Percentiles rank a stretch among this genome's conserved stretches.
These are phyloP conservation scores for Sesamia nonagrioides DNA, from an alignment of 1,140 invertebrate species.

Conservation along the genomic window DNA sequence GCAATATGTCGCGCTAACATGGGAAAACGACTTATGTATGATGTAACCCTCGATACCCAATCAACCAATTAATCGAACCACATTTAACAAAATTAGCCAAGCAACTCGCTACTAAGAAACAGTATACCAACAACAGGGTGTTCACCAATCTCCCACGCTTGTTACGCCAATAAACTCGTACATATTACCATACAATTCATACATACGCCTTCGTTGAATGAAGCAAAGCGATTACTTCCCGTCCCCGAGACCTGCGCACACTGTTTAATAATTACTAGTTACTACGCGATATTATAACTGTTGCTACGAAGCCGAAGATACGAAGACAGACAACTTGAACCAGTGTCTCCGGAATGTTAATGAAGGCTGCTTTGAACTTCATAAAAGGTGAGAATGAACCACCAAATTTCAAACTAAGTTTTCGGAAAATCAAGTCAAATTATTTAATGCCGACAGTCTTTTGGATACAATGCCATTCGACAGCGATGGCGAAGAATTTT, in stretches of 20 bases:
- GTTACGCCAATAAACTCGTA: conserved; percentile 69
- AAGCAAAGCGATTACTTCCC: conserved; percentile 74
- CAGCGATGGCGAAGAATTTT: too few relatives aligned
- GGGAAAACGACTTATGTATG: neutral
- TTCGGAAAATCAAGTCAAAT: too few relatives aligned
- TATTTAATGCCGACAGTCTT: too few relatives aligned
- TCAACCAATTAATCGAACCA: neutral
- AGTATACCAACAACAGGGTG: conserved; percentile 50
- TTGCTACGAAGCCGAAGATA: neutral
- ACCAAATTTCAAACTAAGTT: neutral
- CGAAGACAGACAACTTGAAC: conserved; percentile 1
- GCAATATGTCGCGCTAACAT: neutral
- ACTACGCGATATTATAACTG: conserved; percentile 28
- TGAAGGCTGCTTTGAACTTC: conserved; percentile 3
- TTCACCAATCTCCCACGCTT: conserved; percentile 67
- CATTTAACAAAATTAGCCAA: conserved; percentile 35
- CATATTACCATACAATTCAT: conserved; percentile 80
- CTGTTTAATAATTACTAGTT: conserved; percentile 51
- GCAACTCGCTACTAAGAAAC: conserved; percentile 18
- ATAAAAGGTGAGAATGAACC: neutral
- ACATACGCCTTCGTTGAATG: conserved; percentile 64
- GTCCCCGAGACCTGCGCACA: conserved; percentile 43
- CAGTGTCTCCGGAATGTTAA: conserved; percentile 31
- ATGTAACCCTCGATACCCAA: neutral
- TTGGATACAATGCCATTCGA: too few relatives aligned